A percentile compares a stretch with the other conserved stretches of the same genome.
These are phyloP conservation scores for Onychostoma macrolepis DNA, from an alignment of 2,113 vertebrate species.

Conservation along the genomic window DNA sequence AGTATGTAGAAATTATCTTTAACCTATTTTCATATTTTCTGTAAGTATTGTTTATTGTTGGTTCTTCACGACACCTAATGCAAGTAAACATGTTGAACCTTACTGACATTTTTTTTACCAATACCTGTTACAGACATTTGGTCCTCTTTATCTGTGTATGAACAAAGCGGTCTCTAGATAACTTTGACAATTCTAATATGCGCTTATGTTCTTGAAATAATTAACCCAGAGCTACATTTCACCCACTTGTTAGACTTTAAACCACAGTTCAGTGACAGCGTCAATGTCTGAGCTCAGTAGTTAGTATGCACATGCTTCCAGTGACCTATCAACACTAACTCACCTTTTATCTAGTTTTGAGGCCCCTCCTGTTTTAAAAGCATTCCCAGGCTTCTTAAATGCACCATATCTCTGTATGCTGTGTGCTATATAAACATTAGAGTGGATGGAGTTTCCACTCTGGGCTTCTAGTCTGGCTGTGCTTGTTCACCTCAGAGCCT, in stretches of 20 bases:
- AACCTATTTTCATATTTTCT: too few relatives aligned
- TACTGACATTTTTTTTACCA: not conserved
- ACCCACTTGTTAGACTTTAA: slow-evolving; percentile 11
- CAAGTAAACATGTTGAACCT: not conserved
- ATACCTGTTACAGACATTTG: too few relatives aligned
- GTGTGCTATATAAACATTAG: not conserved
- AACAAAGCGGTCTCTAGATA: not conserved
- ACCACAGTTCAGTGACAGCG: not conserved
- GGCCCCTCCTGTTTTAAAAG: slow-evolving; percentile 38
- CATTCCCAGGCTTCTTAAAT: not conserved
- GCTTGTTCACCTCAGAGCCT: slow-evolving; percentile 54
- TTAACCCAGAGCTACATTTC: not conserved
- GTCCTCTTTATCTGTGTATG: not conserved
- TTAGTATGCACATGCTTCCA: not conserved
- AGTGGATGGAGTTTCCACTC: slow-evolving; percentile 60
- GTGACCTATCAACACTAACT: not conserved
- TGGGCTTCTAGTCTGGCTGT: slow-evolving; percentile 64
- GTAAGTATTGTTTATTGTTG: not conserved
- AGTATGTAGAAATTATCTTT: too few relatives aligned
- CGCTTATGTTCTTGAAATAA: not conserved
- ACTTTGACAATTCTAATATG: not conserved
- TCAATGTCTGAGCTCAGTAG: not conserved
- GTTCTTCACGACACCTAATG: not conserved
- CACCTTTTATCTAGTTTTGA: not conserved
- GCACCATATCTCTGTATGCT: not conserved